phyloP scores from a whole-genome alignment of 2,888 invertebrate genomes.

The Xestobium rufovillosum region DNA sequence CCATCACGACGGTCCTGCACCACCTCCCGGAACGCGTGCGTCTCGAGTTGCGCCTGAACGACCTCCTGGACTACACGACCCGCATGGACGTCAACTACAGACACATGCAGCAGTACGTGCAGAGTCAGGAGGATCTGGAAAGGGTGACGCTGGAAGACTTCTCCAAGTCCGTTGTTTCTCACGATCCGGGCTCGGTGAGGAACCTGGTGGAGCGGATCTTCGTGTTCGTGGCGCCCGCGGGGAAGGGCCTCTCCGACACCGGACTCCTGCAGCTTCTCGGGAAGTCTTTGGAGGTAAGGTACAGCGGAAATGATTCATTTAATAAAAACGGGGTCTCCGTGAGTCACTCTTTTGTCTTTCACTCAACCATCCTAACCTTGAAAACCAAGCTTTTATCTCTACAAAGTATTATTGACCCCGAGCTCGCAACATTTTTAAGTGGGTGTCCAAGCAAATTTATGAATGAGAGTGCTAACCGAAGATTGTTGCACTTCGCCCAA shows the following conservation, averaged over 20 bases:
- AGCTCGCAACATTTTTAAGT: too few relatives aligned
- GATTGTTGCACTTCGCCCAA: too few relatives aligned
- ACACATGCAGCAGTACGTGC: constrained; percentile 53
- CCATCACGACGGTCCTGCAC: constrained; percentile 31
- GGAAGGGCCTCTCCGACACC: constrained; percentile 38
- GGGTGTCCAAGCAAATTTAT: too few relatives aligned
- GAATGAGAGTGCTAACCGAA: too few relatives aligned
- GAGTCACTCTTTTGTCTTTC: too few relatives aligned
- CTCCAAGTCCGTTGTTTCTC: constrained; percentile 62
- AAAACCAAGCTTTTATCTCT: too few relatives aligned
- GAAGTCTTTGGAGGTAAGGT: constrained; percentile 30
- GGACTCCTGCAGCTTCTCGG: constrained; percentile 30
- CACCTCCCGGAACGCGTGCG: constrained; percentile 43
- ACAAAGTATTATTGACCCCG: too few relatives aligned
- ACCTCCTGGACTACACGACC: constrained; percentile 53
- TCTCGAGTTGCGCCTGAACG: constrained; percentile 54
- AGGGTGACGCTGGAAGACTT: constrained; percentile 61
- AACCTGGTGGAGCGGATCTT: constrained; percentile 61
- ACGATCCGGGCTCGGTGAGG: constrained; percentile 56
- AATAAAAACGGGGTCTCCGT: not conserved
- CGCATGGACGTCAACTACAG: constrained; percentile 53
- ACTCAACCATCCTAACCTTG: too few relatives aligned
- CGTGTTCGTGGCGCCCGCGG: constrained; percentile 51
- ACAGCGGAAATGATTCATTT: constrained; percentile 8
- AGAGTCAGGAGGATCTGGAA: constrained; percentile 44